Base-by-base conservation (phyloP, 2,888 invertebrate genomes). In the Andrena camellia region DNA sequence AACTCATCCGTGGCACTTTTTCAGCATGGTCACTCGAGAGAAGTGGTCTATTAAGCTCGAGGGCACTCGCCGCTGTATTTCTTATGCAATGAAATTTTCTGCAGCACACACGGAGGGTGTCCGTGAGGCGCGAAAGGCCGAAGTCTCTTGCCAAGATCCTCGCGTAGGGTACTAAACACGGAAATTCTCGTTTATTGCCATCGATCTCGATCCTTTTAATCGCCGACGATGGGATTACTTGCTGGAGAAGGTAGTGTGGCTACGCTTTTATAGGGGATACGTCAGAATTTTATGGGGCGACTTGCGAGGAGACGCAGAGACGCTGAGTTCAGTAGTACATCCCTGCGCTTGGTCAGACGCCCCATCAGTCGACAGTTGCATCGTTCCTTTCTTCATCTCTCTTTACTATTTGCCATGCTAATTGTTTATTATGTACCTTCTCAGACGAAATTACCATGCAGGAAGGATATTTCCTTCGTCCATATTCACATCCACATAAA, bases 1-100 rank as follows among this genome's bases (percentile, higher is more conserved):
- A 86, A 80, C 83, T 78, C 74, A 63, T 60, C 23, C 57, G 23
- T 42, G 67, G 26, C 33, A 73, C 67, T 73, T 72, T 78, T 66
- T 52, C 31, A 63, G 17, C 17, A 66, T n/a, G 68, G 73, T 75
- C 77, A 78, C 60, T 74, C 67, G 70, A 82, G 60, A 82, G 54
- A 79, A 83, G 83, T 64, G 35, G 23, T 69, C 48, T 63, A 59
- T 74, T 71, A 76, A 26, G 23, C 62, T 71, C 50, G 62, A 77
- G 76, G 10, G 54, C 59, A 7, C 71, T 82, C 42, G 50, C 8
- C 26, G 5, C 23, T 29, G 17, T 68, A 60, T 76, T 69, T 60
- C 64, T 83, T 77, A 54, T 54, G 48, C 72, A 50, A 77, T 70
- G 54, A 64, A 81, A 66, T 50, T 33, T 63, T 35, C 54, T 17